Percentiles rank a stretch among this genome's conserved stretches.
phyloP scores from a whole-genome alignment of 2,797 vertebrate genomes.

The Epinephelus malabaricus region DNA sequence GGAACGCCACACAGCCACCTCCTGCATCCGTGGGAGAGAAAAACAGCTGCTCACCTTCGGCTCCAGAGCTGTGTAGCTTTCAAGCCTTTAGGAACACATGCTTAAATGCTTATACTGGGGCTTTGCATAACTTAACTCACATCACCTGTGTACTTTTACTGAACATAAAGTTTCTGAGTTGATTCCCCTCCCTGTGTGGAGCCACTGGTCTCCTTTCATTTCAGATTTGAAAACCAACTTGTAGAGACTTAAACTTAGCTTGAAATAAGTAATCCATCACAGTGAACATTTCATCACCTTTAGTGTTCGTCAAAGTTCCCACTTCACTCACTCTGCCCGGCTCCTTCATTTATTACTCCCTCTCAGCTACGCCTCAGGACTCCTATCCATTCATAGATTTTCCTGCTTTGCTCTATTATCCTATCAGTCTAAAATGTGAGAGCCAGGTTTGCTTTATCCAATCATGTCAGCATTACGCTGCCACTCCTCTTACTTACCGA shows the following conservation, averaged over 20 bases:
- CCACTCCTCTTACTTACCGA: slow-evolving; percentile 18
- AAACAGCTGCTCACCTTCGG: slow-evolving; percentile 37
- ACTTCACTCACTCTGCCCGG: slow-evolving; percentile 43
- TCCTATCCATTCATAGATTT: slow-evolving; percentile 46
- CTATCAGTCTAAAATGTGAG: slow-evolving; percentile 41
- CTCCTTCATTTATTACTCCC: slow-evolving; percentile 55
- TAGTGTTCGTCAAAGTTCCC: slow-evolving; percentile 62
- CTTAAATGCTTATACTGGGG: slow-evolving; percentile 2
- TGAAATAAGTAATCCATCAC: slow-evolving; percentile 59
- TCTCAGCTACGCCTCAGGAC: slow-evolving; percentile 54
- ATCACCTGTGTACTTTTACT: not conserved
- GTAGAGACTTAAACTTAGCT: slow-evolving; percentile 31
- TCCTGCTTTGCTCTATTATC: slow-evolving; percentile 42
- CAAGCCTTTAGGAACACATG: not conserved
- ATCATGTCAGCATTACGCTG: slow-evolving; percentile 9
- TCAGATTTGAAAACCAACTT: slow-evolving; percentile 34
- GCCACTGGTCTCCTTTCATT: slow-evolving; percentile 17
- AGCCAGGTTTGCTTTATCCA: slow-evolving; percentile 21
- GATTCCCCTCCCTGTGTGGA: slow-evolving; percentile 5
- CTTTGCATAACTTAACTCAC: slow-evolving; percentile 1
- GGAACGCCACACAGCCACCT: not conserved
- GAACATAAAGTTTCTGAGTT: not conserved
- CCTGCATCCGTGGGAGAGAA: slow-evolving; percentile 22
- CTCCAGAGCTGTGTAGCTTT: slow-evolving; percentile 4
- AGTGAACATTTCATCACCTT: slow-evolving; percentile 50